A percentile compares a stretch with the other conserved stretches of the same genome.
phyloP scores from a whole-genome alignment of 1,140 invertebrate genomes.

The Trachymyrmex septentrionalis region DNA sequence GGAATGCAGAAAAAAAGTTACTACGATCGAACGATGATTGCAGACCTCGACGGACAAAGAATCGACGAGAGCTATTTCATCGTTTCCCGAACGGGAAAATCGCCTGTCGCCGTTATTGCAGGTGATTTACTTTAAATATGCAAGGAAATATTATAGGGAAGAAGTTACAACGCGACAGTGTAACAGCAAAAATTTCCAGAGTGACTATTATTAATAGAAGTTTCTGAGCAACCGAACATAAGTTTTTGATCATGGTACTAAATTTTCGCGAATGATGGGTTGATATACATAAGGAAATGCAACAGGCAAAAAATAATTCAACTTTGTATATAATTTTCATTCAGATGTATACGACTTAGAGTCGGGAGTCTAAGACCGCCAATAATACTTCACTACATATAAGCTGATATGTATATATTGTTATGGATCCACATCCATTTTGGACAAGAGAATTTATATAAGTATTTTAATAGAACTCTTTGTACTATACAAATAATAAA shows the following conservation, averaged over 20 bases:
- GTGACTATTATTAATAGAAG: background rate
- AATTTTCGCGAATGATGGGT: background rate
- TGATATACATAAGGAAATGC: background rate
- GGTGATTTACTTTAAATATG: slow-evolving; percentile 61
- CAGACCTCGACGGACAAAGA: slow-evolving; percentile 17
- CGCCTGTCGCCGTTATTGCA: background rate
- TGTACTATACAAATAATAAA: background rate
- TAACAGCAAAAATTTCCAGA: background rate
- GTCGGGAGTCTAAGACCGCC: background rate
- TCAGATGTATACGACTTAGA: background rate
- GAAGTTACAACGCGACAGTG: background rate
- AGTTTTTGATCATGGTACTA: background rate
- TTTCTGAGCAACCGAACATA: background rate
- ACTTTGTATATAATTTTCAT: background rate
- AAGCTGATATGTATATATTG: background rate
- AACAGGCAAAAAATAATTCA: background rate
- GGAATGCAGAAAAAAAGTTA: slow-evolving; percentile 38
- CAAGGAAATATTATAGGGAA: slow-evolving; percentile 11
- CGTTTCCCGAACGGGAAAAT: slow-evolving; percentile 13
- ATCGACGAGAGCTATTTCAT: slow-evolving; percentile 13
- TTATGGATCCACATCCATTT: background rate
- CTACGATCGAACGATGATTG: slow-evolving; percentile 52
- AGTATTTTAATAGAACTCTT: slow-evolving; percentile 1
- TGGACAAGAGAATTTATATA: slow-evolving; percentile 1
- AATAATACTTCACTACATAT: background rate